Conservation (phyloP, 2,113 vertebrate species). For the Cricetomys ansorgei region DNA sequence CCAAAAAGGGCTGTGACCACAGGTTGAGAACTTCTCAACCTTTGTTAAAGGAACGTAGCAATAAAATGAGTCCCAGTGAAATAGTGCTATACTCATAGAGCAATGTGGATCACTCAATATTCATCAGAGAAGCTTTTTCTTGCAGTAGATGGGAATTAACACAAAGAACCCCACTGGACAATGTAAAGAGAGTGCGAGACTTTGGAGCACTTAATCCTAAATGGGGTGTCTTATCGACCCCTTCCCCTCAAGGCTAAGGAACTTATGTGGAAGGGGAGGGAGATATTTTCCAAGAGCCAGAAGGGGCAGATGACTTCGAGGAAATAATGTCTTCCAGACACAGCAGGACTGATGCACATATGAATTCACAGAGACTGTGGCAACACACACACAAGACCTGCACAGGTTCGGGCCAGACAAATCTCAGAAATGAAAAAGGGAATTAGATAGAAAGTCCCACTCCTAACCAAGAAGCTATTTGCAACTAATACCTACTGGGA, state of each 20-base stretch:
- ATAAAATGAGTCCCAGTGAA: not conserved
- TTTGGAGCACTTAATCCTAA: not conserved
- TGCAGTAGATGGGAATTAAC: not conserved
- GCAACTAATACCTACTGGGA: not conserved
- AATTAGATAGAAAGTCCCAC: not conserved
- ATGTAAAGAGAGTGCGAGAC: not conserved
- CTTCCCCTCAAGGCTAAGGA: not conserved
- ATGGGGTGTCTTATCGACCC: not conserved
- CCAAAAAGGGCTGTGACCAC: no score
- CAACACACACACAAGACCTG: not conserved
- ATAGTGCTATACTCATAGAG: not conserved
- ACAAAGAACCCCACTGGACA: not conserved
- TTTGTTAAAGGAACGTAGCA: not conserved
- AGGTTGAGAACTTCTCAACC: no score
- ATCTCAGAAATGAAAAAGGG: not conserved
- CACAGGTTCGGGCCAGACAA: not conserved
- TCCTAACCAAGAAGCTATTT: not conserved
- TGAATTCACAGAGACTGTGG: not conserved
- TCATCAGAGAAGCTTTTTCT: not conserved
- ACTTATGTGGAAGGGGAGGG: not conserved
- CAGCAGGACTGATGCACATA: no score
- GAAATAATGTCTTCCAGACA: not conserved
- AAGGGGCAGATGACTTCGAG: not conserved
- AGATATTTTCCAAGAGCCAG: not conserved
- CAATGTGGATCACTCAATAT: not conserved